phyloP scores from a whole-genome alignment of 2,113 vertebrate species.

The Planiliza haematocheilus region DNA sequence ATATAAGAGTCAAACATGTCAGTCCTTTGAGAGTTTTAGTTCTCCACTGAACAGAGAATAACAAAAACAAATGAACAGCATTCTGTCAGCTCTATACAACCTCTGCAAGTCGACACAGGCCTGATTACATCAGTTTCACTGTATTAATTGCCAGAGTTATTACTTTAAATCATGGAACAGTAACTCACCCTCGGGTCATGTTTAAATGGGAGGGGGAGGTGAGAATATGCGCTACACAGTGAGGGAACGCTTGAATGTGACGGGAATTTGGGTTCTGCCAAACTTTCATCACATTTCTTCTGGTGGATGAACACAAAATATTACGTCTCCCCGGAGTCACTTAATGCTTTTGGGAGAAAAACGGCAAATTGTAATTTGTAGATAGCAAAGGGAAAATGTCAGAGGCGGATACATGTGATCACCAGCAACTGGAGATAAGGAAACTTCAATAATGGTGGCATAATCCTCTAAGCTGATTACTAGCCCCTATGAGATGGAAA shows the following conservation, averaged over 20 bases:
- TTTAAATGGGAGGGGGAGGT: constrained; percentile 29
- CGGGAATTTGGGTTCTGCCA: constrained; percentile 18
- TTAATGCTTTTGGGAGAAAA: constrained; percentile 36
- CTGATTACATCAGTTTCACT: constrained; percentile 26
- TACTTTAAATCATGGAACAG: constrained; percentile 6
- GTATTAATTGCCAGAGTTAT: constrained; percentile 15
- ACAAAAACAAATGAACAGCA: not conserved
- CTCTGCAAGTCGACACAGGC: not conserved
- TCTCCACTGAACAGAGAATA: not conserved
- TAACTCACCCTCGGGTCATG: constrained; percentile 28
- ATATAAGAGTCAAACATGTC: not conserved
- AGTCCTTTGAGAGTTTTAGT: not conserved
- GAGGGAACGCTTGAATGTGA: not conserved
- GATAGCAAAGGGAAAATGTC: constrained; percentile 36
- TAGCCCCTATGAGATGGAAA: constrained; percentile 49
- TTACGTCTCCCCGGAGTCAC: not conserved
- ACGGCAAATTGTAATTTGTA: constrained; percentile 45
- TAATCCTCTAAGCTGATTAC: constrained; percentile 73
- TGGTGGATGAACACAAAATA: too few species aligned
- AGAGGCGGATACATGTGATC: constrained; percentile 36
- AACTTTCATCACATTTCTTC: constrained; percentile 32
- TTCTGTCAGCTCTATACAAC: not conserved
- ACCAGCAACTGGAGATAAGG: constrained; percentile 47
- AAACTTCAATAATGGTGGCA: constrained; percentile 58
- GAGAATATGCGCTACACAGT: not conserved